A percentile compares a stretch with the other conserved stretches of the same genome.
Conservation (phyloP, 2,888 invertebrate genomes). For the Oscheius sp. region DNA sequence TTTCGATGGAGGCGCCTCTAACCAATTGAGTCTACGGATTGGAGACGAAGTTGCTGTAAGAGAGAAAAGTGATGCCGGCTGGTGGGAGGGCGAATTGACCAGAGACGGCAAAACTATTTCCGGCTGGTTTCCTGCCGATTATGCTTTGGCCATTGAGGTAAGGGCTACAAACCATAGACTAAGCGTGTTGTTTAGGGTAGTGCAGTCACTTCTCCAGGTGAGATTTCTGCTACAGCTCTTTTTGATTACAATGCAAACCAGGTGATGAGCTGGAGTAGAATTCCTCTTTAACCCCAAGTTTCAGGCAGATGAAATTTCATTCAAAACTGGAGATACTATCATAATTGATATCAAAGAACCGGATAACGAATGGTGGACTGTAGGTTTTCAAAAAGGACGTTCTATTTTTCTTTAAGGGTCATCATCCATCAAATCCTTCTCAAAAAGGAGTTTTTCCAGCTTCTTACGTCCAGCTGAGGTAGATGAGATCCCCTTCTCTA, state of each 20-base stretch:
- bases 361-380: slow-evolving; percentile 68
- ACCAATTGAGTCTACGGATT: slow-evolving; percentile 87
- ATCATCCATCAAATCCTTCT: slow-evolving; percentile 28
- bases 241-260: slow-evolving; percentile 68
- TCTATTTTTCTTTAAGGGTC: no score
- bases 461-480: slow-evolving; percentile 65
- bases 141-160: slow-evolving; percentile 80
- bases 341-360: slow-evolving; percentile 32
- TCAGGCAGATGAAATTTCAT: slow-evolving; percentile 62
- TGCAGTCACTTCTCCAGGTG: slow-evolving; percentile 11
- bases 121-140: slow-evolving; percentile 99
- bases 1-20: slow-evolving; percentile 81
- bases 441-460: slow-evolving; percentile 64
- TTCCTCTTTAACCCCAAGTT: no score
- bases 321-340: slow-evolving; percentile 51
- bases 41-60: slow-evolving; percentile 84
- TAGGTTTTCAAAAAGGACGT: no score
- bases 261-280: no score
- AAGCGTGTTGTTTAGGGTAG: slow-evolving; percentile 20
- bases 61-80: slow-evolving; percentile 94
- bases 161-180: no score
- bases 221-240: slow-evolving; percentile 46
- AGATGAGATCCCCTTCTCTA: slow-evolving; percentile 1
- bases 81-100: slow-evolving; percentile 98
- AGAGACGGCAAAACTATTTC: slow-evolving; percentile 77